Evolutionary conservation across 2,888 invertebrate species (phyloP).

Genomic region (Furcula furcula): DNA sequence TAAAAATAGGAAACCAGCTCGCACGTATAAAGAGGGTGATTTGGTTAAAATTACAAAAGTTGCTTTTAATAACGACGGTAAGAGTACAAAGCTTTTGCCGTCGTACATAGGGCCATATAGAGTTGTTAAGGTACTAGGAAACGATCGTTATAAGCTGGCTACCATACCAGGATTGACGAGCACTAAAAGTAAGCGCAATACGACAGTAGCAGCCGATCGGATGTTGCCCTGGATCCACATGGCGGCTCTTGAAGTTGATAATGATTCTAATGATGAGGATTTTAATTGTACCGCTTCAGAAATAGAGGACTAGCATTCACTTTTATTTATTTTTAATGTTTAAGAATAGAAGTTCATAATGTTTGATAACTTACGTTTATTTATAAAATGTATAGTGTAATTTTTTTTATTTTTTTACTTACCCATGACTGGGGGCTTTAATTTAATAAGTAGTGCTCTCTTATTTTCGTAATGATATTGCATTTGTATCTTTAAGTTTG

Average conservation of each 20-base stretch:
- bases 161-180: neutral
- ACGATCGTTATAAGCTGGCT: neutral
- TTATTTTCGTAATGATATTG: too few relatives aligned
- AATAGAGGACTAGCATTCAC: too few relatives aligned
- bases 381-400: too few relatives aligned
- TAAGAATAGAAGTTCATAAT: too few relatives aligned
- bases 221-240: neutral
- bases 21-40: neutral
- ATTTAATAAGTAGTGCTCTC: too few relatives aligned
- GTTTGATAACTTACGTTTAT: too few relatives aligned
- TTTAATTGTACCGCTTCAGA: too few relatives aligned
- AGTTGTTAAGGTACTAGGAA: neutral
- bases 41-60: conserved; percentile 4
- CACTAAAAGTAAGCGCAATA: neutral
- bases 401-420: too few relatives aligned
- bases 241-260: neutral
- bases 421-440: too few relatives aligned
- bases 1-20: neutral
- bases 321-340: too few relatives aligned
- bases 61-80: conserved; percentile 4
- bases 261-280: too few relatives aligned
- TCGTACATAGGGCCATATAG: conserved; percentile 5
- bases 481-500: too few relatives aligned
- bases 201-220: neutral
- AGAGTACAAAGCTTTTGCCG: conserved; percentile 7